Conservation (phyloP, 1,140 invertebrate genomes). For the Drosophila sulfurigaster region DNA sequence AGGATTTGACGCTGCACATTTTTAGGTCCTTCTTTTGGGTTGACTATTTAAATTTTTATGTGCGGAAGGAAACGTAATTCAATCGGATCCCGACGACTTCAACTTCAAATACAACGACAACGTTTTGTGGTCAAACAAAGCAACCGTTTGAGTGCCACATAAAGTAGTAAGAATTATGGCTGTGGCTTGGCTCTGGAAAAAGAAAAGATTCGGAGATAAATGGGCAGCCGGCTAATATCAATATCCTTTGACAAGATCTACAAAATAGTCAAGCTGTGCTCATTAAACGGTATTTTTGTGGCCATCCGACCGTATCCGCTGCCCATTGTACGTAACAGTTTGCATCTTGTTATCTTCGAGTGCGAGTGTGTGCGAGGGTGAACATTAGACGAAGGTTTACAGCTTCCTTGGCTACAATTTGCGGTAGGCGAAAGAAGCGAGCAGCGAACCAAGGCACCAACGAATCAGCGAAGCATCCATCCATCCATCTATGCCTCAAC, state of each 20-base stretch:
- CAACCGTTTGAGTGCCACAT: conserved; percentile 23
- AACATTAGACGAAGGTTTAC: conserved; percentile 41
- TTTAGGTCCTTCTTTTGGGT: conserved; percentile 18
- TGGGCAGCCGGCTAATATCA: conserved; percentile 55
- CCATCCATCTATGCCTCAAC: conserved; percentile 48
- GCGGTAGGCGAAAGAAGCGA: conserved; percentile 45
- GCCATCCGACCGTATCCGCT: conserved; percentile 24
- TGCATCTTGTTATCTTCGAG: conserved; percentile 51
- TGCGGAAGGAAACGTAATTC: conserved; percentile 52
- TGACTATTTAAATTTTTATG: conserved; percentile 47
- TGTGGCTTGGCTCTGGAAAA: conserved; percentile 14
- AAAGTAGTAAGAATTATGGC: conserved; percentile 55
- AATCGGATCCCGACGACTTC: conserved; percentile 31
- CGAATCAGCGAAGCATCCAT: conserved; percentile 11
- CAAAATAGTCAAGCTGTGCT: conserved; percentile 65
- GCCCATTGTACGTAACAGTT: conserved; percentile 49
- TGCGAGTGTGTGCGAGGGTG: conserved; percentile 38
- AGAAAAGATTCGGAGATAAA: conserved; percentile 49
- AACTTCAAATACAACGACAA: conserved; percentile 4
- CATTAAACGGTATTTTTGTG: conserved; percentile 74
- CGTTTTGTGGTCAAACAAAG: conserved; percentile 42
- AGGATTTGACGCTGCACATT: conserved; percentile 32
- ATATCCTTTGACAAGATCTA: conserved; percentile 61
- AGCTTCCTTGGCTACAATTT: conserved; percentile 59
- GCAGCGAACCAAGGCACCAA: conserved; percentile 4